phyloP scores from a whole-genome alignment of 2,797 vertebrate species.

The Chaetophractus vellerosus region DNA sequence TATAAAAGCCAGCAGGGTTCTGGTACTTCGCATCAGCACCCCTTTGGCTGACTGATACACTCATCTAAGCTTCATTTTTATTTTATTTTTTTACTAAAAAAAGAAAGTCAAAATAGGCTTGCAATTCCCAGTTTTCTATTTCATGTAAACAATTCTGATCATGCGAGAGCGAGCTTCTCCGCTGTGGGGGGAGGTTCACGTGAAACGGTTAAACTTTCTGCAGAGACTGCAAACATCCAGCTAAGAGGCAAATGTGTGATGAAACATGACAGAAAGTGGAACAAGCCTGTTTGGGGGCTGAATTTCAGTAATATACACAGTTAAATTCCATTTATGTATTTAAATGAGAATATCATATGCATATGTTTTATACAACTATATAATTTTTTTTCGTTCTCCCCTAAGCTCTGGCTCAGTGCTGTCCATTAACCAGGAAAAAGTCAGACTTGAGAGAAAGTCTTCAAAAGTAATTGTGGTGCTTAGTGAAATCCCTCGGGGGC shows the following conservation, averaged over 20 bases:
- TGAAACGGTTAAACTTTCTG: conserved; percentile 27
- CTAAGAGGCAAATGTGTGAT: not conserved
- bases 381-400: not conserved
- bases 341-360: not conserved
- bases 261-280: not conserved
- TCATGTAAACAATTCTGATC: conserved; percentile 74
- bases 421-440: not conserved
- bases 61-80: conserved; percentile 71
- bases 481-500: not conserved
- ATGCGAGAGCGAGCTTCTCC: not conserved
- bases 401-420: not conserved
- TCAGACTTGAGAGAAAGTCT: not conserved
- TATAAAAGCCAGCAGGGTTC: too few relatives aligned
- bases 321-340: not conserved
- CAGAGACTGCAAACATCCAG: not conserved
- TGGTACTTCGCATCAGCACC: too few relatives aligned
- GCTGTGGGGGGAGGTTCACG: not conserved
- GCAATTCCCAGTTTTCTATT: conserved; percentile 74
- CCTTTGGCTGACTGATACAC: too few relatives aligned
- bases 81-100: conserved; percentile 70
- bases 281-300: not conserved
- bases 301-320: not conserved
- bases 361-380: not conserved
- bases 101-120: conserved; percentile 72
- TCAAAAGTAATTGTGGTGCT: conserved; percentile 33